Conservation (phyloP, 1,140 invertebrate genomes). For the Sitobion miscanthi region DNA sequence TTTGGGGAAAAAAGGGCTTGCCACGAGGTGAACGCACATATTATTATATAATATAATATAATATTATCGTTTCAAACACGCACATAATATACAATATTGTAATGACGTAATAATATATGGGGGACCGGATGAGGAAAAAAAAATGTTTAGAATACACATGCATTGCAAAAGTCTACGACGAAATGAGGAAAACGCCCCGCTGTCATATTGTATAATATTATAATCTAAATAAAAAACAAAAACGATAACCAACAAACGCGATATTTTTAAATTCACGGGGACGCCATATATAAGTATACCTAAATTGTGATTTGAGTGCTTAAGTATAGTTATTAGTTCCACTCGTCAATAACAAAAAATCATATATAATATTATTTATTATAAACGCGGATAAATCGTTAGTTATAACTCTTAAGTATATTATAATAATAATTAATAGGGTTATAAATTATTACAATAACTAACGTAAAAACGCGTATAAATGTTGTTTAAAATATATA, state of each 20-base stretch:
- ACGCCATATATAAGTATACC: neutral
- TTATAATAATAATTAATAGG: neutral
- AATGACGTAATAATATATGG: neutral
- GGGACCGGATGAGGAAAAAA: neutral
- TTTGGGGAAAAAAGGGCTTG: neutral
- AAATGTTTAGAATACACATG: neutral
- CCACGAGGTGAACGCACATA: neutral
- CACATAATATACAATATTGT: slow-evolving; percentile 2
- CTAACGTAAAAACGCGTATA: neutral
- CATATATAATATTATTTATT: neutral
- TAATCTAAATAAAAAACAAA: neutral
- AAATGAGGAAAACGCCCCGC: neutral
- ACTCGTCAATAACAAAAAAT: neutral
- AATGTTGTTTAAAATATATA: neutral
- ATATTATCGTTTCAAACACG: neutral
- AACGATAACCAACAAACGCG: neutral
- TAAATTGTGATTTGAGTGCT: neutral
- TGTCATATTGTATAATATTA: neutral
- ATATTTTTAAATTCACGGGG: neutral
- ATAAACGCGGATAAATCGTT: neutral
- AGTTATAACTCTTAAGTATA: neutral
- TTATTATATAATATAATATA: neutral
- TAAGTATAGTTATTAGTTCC: neutral
- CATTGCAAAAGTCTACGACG: neutral
- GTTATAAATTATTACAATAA: neutral